Evolutionary conservation across 2,797 vertebrate species (phyloP).

Genomic region (Cuniculus paca): DNA sequence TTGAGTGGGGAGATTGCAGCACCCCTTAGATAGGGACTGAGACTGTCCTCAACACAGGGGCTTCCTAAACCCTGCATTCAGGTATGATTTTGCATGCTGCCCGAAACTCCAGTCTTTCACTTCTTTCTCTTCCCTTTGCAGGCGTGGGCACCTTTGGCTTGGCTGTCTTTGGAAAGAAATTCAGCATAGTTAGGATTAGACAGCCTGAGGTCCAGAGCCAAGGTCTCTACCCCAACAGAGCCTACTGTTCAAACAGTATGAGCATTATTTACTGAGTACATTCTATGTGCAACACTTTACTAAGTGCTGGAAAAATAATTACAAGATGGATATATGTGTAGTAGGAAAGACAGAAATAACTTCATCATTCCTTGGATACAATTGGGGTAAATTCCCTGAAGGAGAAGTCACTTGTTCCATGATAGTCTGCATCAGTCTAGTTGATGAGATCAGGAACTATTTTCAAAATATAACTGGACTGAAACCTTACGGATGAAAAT

Average conservation of each 20-base stretch:
- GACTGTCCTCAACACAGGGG: too few relatives aligned
- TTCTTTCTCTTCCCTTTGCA: background rate
- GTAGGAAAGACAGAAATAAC: background rate
- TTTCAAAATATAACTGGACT: background rate
- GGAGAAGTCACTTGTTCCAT: background rate
- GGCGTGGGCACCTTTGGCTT: background rate
- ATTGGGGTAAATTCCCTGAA: background rate
- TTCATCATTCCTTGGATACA: background rate
- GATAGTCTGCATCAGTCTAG: background rate
- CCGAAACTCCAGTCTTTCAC: background rate
- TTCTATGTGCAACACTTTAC: background rate
- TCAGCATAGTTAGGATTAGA: background rate
- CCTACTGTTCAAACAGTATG: background rate
- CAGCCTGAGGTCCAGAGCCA: background rate
- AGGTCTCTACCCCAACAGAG: background rate
- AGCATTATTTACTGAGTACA: background rate
- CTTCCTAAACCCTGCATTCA: background rate
- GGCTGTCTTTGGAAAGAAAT: background rate
- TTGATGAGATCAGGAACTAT: background rate
- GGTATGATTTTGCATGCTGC: background rate
- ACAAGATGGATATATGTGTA: background rate
- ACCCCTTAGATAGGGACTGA: background rate
- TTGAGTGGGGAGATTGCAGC: background rate
- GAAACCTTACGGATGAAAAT: background rate
- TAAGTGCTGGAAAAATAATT: background rate